phyloP scores from a whole-genome alignment of 2,797 vertebrate species.

The Tinamus major region DNA sequence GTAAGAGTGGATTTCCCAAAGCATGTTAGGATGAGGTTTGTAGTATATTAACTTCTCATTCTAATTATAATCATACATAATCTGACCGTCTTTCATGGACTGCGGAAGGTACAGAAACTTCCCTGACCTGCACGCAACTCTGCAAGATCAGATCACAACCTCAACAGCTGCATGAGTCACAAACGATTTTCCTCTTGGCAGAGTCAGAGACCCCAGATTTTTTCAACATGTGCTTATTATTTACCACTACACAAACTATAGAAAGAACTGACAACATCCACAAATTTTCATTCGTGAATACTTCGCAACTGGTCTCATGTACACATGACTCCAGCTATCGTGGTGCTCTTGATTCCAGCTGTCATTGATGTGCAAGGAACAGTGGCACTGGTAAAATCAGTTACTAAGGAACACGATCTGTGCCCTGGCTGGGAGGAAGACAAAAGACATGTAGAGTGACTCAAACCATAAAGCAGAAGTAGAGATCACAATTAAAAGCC shows the following conservation, averaged over 20 bases:
- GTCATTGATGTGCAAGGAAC: not conserved
- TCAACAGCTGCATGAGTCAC: not conserved
- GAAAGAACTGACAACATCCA: not conserved
- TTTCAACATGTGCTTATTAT: not conserved
- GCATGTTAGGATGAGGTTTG: not conserved
- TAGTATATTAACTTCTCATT: not conserved
- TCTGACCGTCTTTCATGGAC: not conserved
- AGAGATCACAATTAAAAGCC: not conserved
- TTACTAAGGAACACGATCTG: not conserved
- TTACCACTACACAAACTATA: not conserved
- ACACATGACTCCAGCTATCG: not conserved
- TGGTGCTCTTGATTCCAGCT: not conserved
- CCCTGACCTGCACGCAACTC: not conserved
- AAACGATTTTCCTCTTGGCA: not conserved
- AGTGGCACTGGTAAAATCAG: not conserved
- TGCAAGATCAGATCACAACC: not conserved
- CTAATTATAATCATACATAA: not conserved
- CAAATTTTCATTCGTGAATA: not conserved
- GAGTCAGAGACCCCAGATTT: not conserved
- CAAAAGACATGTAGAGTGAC: not conserved
- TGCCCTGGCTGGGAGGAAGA: not conserved
- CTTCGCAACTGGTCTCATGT: not conserved
- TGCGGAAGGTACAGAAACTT: not conserved
- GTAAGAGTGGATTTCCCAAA: not conserved
- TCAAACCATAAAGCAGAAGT: not conserved